Conservation (phyloP, 2,888 invertebrate genomes). For the Idaea straminata region DNA sequence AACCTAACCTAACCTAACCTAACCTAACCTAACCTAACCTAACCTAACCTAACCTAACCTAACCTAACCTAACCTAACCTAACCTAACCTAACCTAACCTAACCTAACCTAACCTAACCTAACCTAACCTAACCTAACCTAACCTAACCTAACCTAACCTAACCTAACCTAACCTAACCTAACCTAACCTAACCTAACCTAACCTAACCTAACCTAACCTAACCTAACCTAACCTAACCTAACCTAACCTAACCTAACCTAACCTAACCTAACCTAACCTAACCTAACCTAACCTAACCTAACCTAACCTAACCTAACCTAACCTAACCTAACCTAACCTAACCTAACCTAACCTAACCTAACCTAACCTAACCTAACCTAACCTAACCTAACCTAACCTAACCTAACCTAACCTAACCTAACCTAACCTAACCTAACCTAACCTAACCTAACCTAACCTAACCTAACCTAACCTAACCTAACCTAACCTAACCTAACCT, state of each 20-base stretch:
- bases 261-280: slow-evolving; percentile 16
- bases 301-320: slow-evolving; percentile 17
- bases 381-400: slow-evolving; percentile 18
- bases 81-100: too few relatives aligned
- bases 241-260: slow-evolving; percentile 13
- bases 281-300: slow-evolving; percentile 17
- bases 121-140: too few relatives aligned
- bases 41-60: too few relatives aligned
- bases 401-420: slow-evolving; percentile 19
- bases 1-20: too few relatives aligned
- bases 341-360: slow-evolving; percentile 17
- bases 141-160: too few relatives aligned
- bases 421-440: slow-evolving; percentile 21
- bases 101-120: too few relatives aligned
- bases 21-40: too few relatives aligned
- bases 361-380: slow-evolving; percentile 17
- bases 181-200: slow-evolving; percentile 14
- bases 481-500: slow-evolving; percentile 18
- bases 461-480: slow-evolving; percentile 14
- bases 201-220: slow-evolving; percentile 15
- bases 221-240: slow-evolving; percentile 13
- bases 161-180: too few relatives aligned
- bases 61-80: too few relatives aligned
- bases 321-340: slow-evolving; percentile 17
- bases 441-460: slow-evolving; percentile 24